Conservation (phyloP, 1,140 invertebrate genomes). For the Spodoptera frugiperda region DNA sequence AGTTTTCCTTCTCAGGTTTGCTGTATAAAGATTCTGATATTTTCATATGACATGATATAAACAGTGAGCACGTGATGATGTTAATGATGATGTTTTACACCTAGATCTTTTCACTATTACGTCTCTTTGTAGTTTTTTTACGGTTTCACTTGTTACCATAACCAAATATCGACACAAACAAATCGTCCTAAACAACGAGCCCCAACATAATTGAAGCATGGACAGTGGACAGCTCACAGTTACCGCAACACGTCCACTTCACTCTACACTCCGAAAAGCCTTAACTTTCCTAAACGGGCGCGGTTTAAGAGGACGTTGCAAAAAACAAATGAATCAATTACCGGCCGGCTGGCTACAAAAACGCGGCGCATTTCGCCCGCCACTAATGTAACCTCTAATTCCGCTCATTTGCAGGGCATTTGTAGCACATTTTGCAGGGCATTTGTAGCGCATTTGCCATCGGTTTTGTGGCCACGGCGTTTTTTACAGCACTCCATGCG, state of each 20-base stretch:
- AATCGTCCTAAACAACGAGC: no score
- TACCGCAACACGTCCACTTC: background rate
- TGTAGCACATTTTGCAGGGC: constrained; percentile 50
- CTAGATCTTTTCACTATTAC: no score
- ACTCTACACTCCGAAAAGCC: constrained; percentile 4
- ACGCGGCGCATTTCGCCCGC: constrained; percentile 46
- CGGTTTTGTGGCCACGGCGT: constrained; percentile 27
- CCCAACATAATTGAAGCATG: no score
- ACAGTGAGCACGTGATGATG: no score
- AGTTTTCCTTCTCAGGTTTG: background rate
- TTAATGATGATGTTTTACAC: no score
- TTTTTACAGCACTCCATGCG: constrained; percentile 32
- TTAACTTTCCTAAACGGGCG: constrained; percentile 32
- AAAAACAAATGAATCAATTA: constrained; percentile 55
- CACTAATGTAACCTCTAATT: constrained; percentile 56
- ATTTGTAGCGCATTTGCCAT: constrained; percentile 47
- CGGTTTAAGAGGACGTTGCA: constrained; percentile 38
- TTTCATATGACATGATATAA: no score
- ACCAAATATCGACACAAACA: no score
- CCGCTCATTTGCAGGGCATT: constrained; percentile 52
- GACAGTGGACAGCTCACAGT: background rate
- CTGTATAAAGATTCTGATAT: no score
- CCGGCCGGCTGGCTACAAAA: constrained; percentile 40
- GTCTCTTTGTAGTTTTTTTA: no score
- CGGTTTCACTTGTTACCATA: no score